A percentile compares a stretch with the other conserved stretches of the same genome.
These are phyloP conservation scores for Diprion similis DNA, from an alignment of 1,140 invertebrate species.

Conservation along the genomic window DNA sequence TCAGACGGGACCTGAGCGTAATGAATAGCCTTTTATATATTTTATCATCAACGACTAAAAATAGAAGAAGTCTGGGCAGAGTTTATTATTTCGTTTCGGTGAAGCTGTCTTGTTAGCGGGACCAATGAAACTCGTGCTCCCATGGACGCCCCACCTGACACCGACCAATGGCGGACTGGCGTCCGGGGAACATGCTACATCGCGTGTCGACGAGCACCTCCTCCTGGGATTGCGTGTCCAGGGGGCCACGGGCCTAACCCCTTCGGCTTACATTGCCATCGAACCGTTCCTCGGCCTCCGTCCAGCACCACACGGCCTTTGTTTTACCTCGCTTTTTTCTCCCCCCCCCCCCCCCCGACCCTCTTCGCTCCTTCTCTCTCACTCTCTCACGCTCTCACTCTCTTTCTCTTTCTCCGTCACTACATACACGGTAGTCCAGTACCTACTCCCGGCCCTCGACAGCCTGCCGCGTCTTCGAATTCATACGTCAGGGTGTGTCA, in stretches of 20 bases:
- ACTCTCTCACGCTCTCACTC: not conserved
- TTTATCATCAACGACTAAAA: conserved; percentile 43
- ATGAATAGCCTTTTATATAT: conserved; percentile 49
- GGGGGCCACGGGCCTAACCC: conserved; percentile 20
- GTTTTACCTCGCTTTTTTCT: not conserved
- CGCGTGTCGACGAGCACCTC: conserved; percentile 59
- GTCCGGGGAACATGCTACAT: conserved; percentile 53
- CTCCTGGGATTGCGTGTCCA: conserved; percentile 44
- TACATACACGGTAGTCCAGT: too few relatives aligned
- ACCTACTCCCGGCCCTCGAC: too few relatives aligned
- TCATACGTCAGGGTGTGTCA: too few relatives aligned
- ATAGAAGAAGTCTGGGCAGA: conserved; percentile 26
- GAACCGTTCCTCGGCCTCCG: conserved; percentile 13
- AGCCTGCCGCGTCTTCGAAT: too few relatives aligned
- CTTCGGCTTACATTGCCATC: conserved; percentile 22
- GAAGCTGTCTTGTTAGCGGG: conserved; percentile 56
- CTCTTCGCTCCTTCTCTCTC: not conserved
- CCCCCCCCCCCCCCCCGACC: not conserved
- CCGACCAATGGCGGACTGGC: conserved; percentile 46
- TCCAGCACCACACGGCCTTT: not conserved
- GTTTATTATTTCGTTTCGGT: conserved; percentile 60
- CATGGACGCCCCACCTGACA: conserved; percentile 52
- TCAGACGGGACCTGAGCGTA: conserved; percentile 25
- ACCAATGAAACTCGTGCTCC: conserved; percentile 53
- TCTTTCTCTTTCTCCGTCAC: not conserved